Base-by-base conservation (phyloP, 1,140 invertebrate genomes). In the Pectinophora gossypiella region DNA sequence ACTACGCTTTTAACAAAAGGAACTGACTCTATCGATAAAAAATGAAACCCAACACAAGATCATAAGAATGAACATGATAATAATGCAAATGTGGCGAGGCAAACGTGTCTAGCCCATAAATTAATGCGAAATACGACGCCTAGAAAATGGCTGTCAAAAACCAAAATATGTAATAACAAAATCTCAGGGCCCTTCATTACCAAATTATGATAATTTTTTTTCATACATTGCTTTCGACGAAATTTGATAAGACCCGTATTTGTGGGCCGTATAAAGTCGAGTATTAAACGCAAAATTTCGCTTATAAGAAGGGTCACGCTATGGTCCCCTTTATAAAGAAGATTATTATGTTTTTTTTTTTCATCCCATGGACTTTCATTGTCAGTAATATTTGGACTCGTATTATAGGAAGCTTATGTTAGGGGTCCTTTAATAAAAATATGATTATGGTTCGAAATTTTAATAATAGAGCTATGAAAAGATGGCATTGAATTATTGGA, bases 161-260 rank as follows among this genome's bases (percentile, higher is more conserved):
- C 72, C 71, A 73, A 73, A 83, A 76, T 78, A 76, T 72, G 68
- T 66, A 67, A 63, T 76, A 82, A 77, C 72, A 79, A 74, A 73
- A 72, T 73, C 64, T 59, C 49, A 51, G 64, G 68, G 54, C 74
- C 76, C 74, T 65, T 73, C 59, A 69, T 72, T 82, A 82, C 78
- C 74, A 79, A 77, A 82, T 79, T 82, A 82, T 82, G 74, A 52
- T 77, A 82, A 79, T 82, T 51, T 56, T 36, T n/a, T n/a, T 49
- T 50, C 46, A 59, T 60, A 54, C 23, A 15, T 40, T 15, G 1
- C 36, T 40, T 6, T 7, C n/a, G n/a, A 6, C 1, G 2, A 6
- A 40, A 40, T 40, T 40, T 40, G 3, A 40, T 15, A 40, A 18
- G 7, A 16, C 16, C 2, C 16, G n/a, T 7, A 40, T 13, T 1